These are phyloP conservation scores for Cecropterus lyciades DNA, from an alignment of 1,140 invertebrate genomes.

Conservation along the genomic window DNA sequence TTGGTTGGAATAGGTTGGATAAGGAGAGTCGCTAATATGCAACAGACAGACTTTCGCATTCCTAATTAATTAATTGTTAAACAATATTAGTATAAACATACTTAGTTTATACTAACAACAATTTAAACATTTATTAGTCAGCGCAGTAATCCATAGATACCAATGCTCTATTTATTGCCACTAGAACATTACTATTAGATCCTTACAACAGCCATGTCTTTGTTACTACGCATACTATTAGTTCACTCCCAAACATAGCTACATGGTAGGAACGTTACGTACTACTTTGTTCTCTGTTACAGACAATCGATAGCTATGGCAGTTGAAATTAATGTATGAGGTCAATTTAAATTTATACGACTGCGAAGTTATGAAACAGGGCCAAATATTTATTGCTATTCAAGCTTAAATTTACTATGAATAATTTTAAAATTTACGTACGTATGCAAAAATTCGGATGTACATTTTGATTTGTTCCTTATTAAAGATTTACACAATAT, in stretches of 20 bases:
- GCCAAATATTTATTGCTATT: slow-evolving; percentile 51
- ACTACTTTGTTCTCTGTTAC: slow-evolving; percentile 38
- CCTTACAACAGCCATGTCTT: slow-evolving; percentile 8
- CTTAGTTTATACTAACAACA: too few species aligned
- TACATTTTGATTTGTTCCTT: slow-evolving; percentile 23
- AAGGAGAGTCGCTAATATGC: too few species aligned
- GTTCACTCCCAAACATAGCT: slow-evolving; percentile 12
- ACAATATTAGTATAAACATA: too few species aligned
- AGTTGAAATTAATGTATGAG: slow-evolving; percentile 55
- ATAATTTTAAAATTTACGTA: slow-evolving; percentile 25
- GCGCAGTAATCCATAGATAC: slow-evolving; percentile 12
- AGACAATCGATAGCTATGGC: slow-evolving; percentile 53
- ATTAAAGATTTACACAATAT: slow-evolving; percentile 31
- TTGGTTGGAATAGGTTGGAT: too few species aligned
- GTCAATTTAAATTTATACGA: slow-evolving; percentile 47
- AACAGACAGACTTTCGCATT: too few species aligned
- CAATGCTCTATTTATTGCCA: slow-evolving; percentile 16
- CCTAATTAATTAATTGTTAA: too few species aligned
- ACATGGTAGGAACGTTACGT: too few species aligned
- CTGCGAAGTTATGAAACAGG: slow-evolving; percentile 48
- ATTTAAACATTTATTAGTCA: slow-evolving; percentile 16
- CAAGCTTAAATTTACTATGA: slow-evolving; percentile 29
- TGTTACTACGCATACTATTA: slow-evolving; percentile 17
- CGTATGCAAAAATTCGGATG: slow-evolving; percentile 18
- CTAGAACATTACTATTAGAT: slow-evolving; percentile 42